Base-by-base conservation (phyloP, 2,797 vertebrate species). In the Gymnodraco acuticeps region DNA sequence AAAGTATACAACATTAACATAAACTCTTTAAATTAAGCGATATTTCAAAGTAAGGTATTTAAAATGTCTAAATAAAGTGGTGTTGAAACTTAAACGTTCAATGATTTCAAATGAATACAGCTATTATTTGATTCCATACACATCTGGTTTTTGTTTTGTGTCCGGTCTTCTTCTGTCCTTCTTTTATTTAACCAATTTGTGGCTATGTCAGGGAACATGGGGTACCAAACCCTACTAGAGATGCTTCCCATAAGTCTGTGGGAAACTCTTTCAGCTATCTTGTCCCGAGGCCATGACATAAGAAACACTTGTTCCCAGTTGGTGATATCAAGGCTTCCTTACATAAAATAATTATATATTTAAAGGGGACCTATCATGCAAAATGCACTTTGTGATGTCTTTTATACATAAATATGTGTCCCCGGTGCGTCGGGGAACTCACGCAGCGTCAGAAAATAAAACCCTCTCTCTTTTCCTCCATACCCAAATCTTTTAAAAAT, bases 271-370 rank as follows among this genome's bases (percentile, higher is more conserved):
- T 66, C 31, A 45, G 43, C 43, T 74, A 73, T 78, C 52, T 73
- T 52, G 58, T 15, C 65, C 46, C 11, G 13, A 69, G 75, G 79
- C 77, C 3, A 15, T 4, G 31, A 62, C 42, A 73, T 10, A 2
- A 64, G 56, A 64, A 68, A 80, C 81, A 56, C 61, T 76, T 83
- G 71, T 82, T 88, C 74, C 84, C 56, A 17, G 46, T 10, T 14
- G 1, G 55, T 43, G 45, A 60, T 51, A 43, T 46, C 51, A 1
- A 20, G 15, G 15, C 73, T 47, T 68, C 27, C 19, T 12, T n/a
- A 4, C 10, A 1, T 2, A 11, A 63, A 43, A 45, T 8, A 0
- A 19, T 33, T 45, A 53, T 51, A n/a, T 2, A 13, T 38, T 51
- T 13, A 45, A 9, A 38, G 23, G 23, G 23, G 23, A 27, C 23